Evolutionary conservation across 2,797 vertebrate species (phyloP), one percentile per base, ranked within the genome.

Genomic region (Fistularia commersonii): DNA sequence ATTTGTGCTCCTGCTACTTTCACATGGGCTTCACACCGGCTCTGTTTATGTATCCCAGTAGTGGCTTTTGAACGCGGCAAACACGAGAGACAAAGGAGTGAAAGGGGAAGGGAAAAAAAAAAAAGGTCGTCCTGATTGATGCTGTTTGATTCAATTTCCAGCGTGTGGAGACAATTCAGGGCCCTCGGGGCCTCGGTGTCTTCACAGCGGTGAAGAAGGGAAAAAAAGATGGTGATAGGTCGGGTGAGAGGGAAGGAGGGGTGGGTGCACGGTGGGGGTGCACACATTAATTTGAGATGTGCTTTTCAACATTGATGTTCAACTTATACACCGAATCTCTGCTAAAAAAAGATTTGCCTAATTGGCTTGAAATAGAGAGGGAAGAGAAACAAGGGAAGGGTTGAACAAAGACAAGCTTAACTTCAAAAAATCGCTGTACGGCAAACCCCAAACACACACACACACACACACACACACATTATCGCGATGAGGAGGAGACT

Each of bases 141-240:
- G 86, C 81, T 57, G 83, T 87, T 86, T 87, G 88, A 90, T 85
- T 86, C 77, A 83, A 85, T 90, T 87, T 88, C 74, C 72, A 86
- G 78, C 79, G 32, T 87, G 86, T 87, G 79, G 77, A 90, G 88
- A 87, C 87, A 85, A 84, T 88, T 84, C 69, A 65, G 69, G 71
- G 77, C 81, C 87, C 78, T 33, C 33, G 61, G 81, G 88, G 76
- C 64, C 61, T 75, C 45, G 64, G 82, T 73, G 79, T 83, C 84
- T 85, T 84, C 75, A 84, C 76, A 77, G 72, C 73, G 78, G 76
- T 76, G 73, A 61, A 76, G 64, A 45, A 73, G 57, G 71, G n/a
- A n/a, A n/a, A n/a, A 61, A 61, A 54, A 68, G 61, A 61, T 61
- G 74, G 66, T 62, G 74, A 80, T 73, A 72, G 55, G 55, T 31